Base-by-base conservation (phyloP, 2,888 invertebrate genomes). In the Cryptocephalus primarius region DNA sequence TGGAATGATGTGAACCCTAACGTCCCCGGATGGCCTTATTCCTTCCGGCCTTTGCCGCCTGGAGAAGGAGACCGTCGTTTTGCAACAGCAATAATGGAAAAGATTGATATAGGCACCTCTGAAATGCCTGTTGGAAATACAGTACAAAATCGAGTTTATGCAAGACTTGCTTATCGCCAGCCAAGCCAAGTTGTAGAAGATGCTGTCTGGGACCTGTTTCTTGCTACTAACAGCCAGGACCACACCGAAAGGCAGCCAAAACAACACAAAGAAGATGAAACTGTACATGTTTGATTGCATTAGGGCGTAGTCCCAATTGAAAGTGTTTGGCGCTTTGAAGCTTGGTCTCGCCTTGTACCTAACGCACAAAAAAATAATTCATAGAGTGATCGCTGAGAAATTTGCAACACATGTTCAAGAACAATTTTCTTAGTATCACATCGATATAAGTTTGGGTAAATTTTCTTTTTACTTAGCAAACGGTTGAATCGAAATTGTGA, bases 41-140 rank as follows among this genome's bases (percentile, higher is more conserved):
- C 69, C 64, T 55, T 70, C 69, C 10, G 67, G 66, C 33, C 83
- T 67, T 45, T 79, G 76, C 39, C 84, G 74, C 48, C 79, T 69
- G 8, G 79, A 76, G 55, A 81, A 81, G 1, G 83, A 77, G 22
- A 81, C 80, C 6, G 83, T 80, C 8, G 80, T 85, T 66, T 87
- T 88, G 69, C 86, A 88, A 63, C 82, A 87, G 61, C 86, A 87
- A 60, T 88, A 88, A 60, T 84, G 82, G 62, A 86, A 88, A 8
- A 88, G 70, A 60, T 82, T 80, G 10, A 80, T 72, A 63, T 84
- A 88, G 8, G 85, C 83, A 48, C 75, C 76, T 34, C 85, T 75
- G 61, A 87, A 87, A 61, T 80, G 79, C 8, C 68, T 60, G 60
- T 85, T 82, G n/a, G 79, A 69, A 4, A 77, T 67, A 58, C 81